These are phyloP conservation scores for Pomacea canaliculata DNA, from an alignment of 2,888 invertebrate species.

Conservation along the genomic window DNA sequence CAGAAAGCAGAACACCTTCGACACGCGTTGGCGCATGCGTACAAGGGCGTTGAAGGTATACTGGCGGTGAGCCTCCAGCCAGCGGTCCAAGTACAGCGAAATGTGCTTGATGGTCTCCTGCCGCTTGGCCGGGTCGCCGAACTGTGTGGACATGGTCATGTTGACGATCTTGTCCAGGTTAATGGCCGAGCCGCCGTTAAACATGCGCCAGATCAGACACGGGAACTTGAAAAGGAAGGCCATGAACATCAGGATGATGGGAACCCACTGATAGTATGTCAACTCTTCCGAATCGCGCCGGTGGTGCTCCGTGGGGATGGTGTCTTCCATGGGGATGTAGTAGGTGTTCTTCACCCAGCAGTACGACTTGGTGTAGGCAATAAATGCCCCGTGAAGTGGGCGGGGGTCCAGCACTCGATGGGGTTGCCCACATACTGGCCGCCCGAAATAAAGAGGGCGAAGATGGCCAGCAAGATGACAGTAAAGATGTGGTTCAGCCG, in stretches of 20 bases:
- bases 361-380: slow-evolving; percentile 66
- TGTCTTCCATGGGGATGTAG: slow-evolving; percentile 60
- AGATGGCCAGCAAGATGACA: slow-evolving; percentile 54
- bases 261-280: slow-evolving; percentile 68
- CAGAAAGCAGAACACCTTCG: slow-evolving; percentile 51
- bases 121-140: slow-evolving; percentile 50
- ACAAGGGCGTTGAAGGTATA: slow-evolving; percentile 55
- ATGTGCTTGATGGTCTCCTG: slow-evolving; percentile 55
- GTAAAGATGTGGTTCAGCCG: slow-evolving; percentile 60
- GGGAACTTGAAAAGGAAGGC: slow-evolving; percentile 72
- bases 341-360: slow-evolving; percentile 66
- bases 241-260: slow-evolving; percentile 71
- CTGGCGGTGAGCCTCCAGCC: slow-evolving; percentile 58
- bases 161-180: slow-evolving; percentile 60
- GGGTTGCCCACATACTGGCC: slow-evolving; percentile 61
- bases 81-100: slow-evolving; percentile 56
- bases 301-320: slow-evolving; percentile 52
- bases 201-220: slow-evolving; percentile 70
- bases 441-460: slow-evolving; percentile 58
- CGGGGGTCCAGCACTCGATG: slow-evolving; percentile 63
- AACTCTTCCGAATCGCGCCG: slow-evolving; percentile 52
- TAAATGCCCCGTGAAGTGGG: slow-evolving; percentile 66
- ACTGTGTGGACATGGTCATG: slow-evolving; percentile 54
- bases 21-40: slow-evolving; percentile 52
- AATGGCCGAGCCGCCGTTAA: slow-evolving; percentile 61